A percentile compares a stretch with the other conserved stretches of the same genome.
Conservation (phyloP, 2,888 invertebrate genomes). For the Scaeva pyrastri region DNA sequence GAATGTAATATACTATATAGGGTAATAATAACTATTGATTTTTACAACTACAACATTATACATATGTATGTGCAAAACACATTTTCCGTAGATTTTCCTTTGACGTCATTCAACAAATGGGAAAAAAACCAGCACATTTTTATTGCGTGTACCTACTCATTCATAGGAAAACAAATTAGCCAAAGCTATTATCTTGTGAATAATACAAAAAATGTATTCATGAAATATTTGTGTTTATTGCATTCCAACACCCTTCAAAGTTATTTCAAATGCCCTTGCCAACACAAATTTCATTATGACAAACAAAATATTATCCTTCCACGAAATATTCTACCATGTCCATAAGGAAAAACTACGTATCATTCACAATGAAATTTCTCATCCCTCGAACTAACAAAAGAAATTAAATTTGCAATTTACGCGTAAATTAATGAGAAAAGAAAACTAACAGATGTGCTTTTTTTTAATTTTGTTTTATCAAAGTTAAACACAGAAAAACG, state of each 20-base stretch:
- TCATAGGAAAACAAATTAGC: conserved; percentile 8
- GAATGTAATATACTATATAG: no score
- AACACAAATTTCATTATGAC: conserved; percentile 1
- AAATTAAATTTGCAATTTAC: conserved; percentile 10
- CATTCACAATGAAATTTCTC: not conserved
- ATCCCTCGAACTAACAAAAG: conserved; percentile 10
- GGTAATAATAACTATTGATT: not conserved
- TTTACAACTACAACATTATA: not conserved
- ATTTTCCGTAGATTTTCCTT: not conserved
- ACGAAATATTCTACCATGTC: no score
- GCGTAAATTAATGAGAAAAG: not conserved
- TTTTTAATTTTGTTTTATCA: not conserved
- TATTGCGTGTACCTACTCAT: not conserved
- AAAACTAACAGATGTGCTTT: conserved; percentile 22
- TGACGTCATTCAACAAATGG: conserved; percentile 3
- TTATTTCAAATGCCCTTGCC: not conserved
- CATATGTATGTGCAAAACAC: not conserved
- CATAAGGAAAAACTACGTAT: not conserved
- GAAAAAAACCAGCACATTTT: conserved; percentile 7
- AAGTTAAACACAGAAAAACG: not conserved
- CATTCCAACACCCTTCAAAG: conserved; percentile 3
- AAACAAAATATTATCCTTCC: not conserved
- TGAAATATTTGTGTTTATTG: conserved; percentile 12
- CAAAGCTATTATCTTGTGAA: not conserved
- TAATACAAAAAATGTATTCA: conserved; percentile 10